Percentiles rank a stretch among this genome's conserved stretches.
Conservation (phyloP, 1,140 invertebrate species). For the Lethocerus indicus region DNA sequence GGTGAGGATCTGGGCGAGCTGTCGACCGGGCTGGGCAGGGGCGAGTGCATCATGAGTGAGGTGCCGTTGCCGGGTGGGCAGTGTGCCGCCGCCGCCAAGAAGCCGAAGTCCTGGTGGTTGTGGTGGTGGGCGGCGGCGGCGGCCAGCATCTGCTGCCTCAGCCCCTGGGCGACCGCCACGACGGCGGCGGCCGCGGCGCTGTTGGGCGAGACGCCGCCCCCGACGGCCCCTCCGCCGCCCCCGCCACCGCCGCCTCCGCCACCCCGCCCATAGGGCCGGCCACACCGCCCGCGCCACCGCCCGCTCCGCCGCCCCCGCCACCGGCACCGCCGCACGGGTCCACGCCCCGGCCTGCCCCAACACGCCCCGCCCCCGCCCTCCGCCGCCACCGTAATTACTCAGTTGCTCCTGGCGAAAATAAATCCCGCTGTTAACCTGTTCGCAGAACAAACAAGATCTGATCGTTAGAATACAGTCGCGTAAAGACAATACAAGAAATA, state of each 20-base stretch:
- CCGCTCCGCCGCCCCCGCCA: too few species aligned
- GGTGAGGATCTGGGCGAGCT: slow-evolving; percentile 16
- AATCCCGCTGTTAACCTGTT: too few species aligned
- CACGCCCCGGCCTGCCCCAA: too few species aligned
- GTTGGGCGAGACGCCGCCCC: slow-evolving; percentile 43
- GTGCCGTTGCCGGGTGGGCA: slow-evolving; percentile 15
- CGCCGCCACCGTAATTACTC: too few species aligned
- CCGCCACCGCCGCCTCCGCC: slow-evolving; percentile 29
- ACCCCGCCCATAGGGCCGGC: slow-evolving; percentile 25
- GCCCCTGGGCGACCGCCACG: slow-evolving; percentile 49
- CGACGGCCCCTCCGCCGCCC: slow-evolving; percentile 29
- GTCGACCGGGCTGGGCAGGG: slow-evolving; percentile 14
- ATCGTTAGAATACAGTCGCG: too few species aligned
- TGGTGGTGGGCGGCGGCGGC: slow-evolving; percentile 36
- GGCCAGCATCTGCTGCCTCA: slow-evolving; percentile 51
- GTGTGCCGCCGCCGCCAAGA: slow-evolving; percentile 8
- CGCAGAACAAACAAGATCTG: too few species aligned
- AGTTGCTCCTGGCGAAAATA: too few species aligned
- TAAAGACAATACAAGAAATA: too few species aligned
- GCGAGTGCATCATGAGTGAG: slow-evolving; percentile 13
- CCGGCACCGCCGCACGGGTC: too few species aligned
- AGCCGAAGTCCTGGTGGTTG: slow-evolving; percentile 22
- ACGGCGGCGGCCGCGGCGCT: slow-evolving; percentile 46
- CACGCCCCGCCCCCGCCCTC: too few species aligned
- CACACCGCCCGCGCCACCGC: slow-evolving; percentile 28